Evolutionary conservation across 2,797 vertebrate species (phyloP).

Genomic region (Stomatorhinus walkeri): DNA sequence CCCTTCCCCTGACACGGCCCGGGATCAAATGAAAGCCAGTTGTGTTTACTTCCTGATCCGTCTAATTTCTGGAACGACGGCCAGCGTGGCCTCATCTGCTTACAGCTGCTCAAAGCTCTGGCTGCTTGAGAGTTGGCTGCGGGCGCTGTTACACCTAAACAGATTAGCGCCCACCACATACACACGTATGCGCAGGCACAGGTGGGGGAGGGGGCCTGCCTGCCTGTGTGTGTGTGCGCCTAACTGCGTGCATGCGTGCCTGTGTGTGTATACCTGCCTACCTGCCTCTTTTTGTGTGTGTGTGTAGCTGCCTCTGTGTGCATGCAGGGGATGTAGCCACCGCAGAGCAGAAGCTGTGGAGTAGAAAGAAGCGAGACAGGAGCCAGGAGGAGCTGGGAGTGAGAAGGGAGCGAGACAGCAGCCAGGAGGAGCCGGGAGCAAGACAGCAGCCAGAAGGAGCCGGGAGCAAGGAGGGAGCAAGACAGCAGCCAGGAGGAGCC

Average conservation of each 20-base stretch:
- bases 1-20: slow-evolving; percentile 57
- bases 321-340: neutral
- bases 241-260: neutral
- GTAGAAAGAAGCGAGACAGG: neutral
- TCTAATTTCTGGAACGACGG: slow-evolving; percentile 84
- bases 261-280: no score
- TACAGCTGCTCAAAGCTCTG: neutral
- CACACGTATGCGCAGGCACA: neutral
- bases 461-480: no score
- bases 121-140: neutral
- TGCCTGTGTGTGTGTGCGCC: neutral
- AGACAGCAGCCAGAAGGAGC: no score
- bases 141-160: neutral
- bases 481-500: no score
- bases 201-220: neutral
- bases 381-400: neutral
- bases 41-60: slow-evolving; percentile 92
- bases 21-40: slow-evolving; percentile 80
- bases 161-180: slow-evolving; percentile 5
- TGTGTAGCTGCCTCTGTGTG: no score
- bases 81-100: neutral
- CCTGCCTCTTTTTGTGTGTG: no score
- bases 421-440: no score
- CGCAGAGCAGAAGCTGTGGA: neutral
- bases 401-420: neutral